phyloP scores from a whole-genome alignment of 2,888 invertebrate species.

The Hyposoter didymator region DNA sequence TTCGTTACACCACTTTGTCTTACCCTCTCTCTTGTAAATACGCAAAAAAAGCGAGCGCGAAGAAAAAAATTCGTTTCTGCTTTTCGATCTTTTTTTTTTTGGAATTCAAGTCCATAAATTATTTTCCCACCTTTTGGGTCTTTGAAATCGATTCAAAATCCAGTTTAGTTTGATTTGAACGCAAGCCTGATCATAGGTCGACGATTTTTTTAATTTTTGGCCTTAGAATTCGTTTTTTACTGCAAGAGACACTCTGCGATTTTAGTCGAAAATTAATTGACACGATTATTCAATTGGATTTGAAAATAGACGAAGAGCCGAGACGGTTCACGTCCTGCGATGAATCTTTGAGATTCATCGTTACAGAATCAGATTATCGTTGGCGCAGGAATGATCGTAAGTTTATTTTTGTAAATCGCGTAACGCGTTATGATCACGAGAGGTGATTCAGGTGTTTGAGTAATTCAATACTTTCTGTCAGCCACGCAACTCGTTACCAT shows the following conservation, averaged over 20 bases:
- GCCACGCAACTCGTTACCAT: conserved; percentile 59
- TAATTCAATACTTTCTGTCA: conserved; percentile 52
- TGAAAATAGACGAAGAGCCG: background rate
- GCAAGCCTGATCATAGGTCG: background rate
- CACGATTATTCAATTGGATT: background rate
- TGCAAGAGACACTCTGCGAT: background rate
- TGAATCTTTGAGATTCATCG: conserved; percentile 18
- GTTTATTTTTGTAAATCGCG: conserved; percentile 59
- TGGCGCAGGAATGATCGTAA: conserved; percentile 26
- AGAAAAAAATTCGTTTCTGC: background rate
- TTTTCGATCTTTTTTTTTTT: background rate
- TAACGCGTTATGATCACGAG: conserved; percentile 37
- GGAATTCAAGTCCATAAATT: background rate
- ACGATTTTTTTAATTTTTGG: background rate
- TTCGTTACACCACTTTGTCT: conserved; percentile 54
- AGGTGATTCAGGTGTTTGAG: conserved; percentile 51
- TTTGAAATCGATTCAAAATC: background rate
- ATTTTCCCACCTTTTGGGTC: background rate
- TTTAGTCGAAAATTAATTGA: conserved; percentile 15
- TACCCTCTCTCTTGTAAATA: background rate
- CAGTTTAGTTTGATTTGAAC: background rate
- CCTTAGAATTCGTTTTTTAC: too few species aligned
- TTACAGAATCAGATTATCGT: background rate
- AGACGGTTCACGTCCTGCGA: conserved; percentile 5
- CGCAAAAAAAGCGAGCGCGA: background rate